phyloP scores from a whole-genome alignment of 2,888 invertebrate species.

The Sesia apiformis region DNA sequence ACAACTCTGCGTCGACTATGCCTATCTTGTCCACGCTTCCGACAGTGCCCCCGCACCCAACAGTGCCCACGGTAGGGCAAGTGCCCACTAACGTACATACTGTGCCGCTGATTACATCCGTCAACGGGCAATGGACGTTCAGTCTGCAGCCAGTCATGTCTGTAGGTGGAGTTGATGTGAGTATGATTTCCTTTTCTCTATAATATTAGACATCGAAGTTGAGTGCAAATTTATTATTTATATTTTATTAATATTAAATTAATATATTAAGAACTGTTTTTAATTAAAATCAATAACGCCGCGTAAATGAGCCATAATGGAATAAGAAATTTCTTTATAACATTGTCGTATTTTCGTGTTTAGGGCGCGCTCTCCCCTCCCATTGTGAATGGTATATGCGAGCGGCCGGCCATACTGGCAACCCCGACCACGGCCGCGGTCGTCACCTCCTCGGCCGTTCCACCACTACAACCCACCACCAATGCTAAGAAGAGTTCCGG shows the following conservation, averaged over 20 bases:
- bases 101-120: slow-evolving; percentile 55
- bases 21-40: not conserved
- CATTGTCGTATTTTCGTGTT: not conserved
- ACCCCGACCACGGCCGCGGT: slow-evolving; percentile 5
- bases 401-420: slow-evolving; percentile 14
- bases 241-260: too few relatives aligned
- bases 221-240: too few relatives aligned
- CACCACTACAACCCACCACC: not conserved
- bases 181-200: slow-evolving; percentile 11
- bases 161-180: slow-evolving; percentile 52
- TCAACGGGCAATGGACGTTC: slow-evolving; percentile 67
- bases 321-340: not conserved
- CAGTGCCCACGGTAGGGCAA: slow-evolving; percentile 22
- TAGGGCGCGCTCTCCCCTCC: slow-evolving; percentile 27
- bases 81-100: slow-evolving; percentile 47
- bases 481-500: too few relatives aligned
- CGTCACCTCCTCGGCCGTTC: not conserved
- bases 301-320: too few relatives aligned
- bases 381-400: slow-evolving; percentile 39
- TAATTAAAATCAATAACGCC: too few relatives aligned
- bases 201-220: too few relatives aligned
- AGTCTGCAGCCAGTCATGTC: slow-evolving; percentile 64
- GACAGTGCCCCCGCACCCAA: slow-evolving; percentile 1
- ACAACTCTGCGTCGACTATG: slow-evolving; percentile 6
- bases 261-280: too few relatives aligned